phyloP scores from a whole-genome alignment of 2,888 invertebrate species.

The Saturnia pavonia region DNA sequence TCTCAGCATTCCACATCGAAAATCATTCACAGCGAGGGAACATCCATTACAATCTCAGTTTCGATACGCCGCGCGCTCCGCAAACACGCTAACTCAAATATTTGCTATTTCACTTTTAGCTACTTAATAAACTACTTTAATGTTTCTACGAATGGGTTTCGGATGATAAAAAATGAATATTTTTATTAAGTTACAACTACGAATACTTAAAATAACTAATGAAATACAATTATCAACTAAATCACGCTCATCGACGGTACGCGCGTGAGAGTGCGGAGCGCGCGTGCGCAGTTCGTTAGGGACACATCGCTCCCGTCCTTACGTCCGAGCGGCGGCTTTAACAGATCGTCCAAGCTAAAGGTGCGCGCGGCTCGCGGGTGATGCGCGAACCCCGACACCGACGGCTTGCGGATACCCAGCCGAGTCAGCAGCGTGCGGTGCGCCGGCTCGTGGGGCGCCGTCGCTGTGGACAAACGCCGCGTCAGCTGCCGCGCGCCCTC shows the following conservation, averaged over 20 bases:
- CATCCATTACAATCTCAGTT: conserved; percentile 65
- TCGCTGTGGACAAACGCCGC: conserved; percentile 79
- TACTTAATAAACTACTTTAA: neutral
- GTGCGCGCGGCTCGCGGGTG: conserved; percentile 88
- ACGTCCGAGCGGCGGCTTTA: conserved; percentile 91
- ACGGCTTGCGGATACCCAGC: conserved; percentile 94
- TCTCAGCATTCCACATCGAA: conserved; percentile 76
- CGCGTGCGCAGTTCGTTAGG: conserved; percentile 61
- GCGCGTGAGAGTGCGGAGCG: conserved; percentile 57
- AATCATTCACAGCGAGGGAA: conserved; percentile 69
- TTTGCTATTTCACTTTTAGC: neutral
- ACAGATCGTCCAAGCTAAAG: conserved; percentile 94
- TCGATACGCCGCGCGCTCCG: conserved; percentile 72
- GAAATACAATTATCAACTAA: neutral
- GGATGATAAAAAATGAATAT: neutral
- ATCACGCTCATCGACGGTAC: neutral
- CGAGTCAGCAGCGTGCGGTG: conserved; percentile 89
- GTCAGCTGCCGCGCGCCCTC: conserved; percentile 30
- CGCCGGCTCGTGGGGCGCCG: conserved; percentile 75
- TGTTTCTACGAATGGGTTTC: neutral
- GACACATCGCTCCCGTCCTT: conserved; percentile 80
- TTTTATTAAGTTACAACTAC: neutral
- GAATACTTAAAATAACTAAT: neutral
- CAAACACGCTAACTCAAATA: conserved; percentile 50
- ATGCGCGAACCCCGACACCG: conserved; percentile 90